Conservation (phyloP, 2,797 vertebrate genomes). For the Nasua narica region DNA sequence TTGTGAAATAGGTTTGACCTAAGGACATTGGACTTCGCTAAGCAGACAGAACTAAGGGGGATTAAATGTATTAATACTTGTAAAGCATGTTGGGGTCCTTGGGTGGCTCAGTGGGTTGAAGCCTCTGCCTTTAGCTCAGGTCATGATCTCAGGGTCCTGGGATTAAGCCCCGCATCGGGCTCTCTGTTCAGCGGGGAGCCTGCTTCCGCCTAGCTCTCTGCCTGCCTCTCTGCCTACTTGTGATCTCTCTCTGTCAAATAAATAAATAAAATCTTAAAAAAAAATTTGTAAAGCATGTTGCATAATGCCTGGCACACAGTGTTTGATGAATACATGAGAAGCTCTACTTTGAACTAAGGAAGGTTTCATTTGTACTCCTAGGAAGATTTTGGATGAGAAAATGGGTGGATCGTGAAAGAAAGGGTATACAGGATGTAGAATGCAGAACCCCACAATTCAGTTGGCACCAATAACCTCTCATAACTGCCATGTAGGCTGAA, state of each 20-base stretch:
- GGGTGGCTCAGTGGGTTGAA: too few species aligned
- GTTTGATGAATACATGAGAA: constrained; percentile 49
- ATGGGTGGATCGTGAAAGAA: constrained; percentile 26
- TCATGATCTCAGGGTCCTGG: too few species aligned
- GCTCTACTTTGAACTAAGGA: constrained; percentile 44
- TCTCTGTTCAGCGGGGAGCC: too few species aligned
- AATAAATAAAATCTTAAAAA: too few species aligned
- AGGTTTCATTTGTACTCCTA: constrained; percentile 23
- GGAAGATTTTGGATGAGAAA: constrained; percentile 40
- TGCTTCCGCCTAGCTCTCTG: too few species aligned
- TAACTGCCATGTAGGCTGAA: background rate
- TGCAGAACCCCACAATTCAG: background rate
- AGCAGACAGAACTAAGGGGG: constrained; percentile 53
- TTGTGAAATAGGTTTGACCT: constrained; percentile 44
- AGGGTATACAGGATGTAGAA: background rate
- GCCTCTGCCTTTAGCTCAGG: too few species aligned
- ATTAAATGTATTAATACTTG: constrained; percentile 63
- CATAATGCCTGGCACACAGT: constrained; percentile 52
- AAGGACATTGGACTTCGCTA: constrained; percentile 33
- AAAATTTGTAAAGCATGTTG: constrained; percentile 61
- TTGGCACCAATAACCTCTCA: background rate
- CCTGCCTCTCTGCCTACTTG: too few species aligned
- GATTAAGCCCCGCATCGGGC: too few species aligned
- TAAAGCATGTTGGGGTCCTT: constrained; percentile 55
- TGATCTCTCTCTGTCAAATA: too few species aligned